Base-by-base conservation (phyloP, 92 coral and sea anemone species). In the Palythoa caribaeorum region DNA sequence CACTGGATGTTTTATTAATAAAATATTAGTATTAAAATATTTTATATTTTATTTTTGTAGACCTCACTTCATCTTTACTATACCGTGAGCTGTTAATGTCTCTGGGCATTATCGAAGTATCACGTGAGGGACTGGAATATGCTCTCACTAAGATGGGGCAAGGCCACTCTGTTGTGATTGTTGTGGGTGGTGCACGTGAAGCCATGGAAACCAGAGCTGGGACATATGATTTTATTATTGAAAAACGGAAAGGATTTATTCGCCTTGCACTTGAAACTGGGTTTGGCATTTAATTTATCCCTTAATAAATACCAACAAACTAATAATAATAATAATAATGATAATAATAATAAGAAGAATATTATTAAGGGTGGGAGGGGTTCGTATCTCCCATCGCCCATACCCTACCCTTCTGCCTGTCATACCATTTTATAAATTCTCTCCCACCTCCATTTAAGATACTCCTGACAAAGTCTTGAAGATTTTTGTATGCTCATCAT, bases 61-160 rank as follows among this genome's bases (percentile, higher is more conserved):
- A 73, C 60, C 76, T 88, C 63, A 55, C 72, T 80, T 73, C 74
- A 36, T 81, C 91, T 11, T 85, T 87, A 38, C 68, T 89, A 48
- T 74, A 81, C 74, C 91, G 91, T 73, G 91, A 89, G 73, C 85
- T 79, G 68, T 79, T 89, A 51, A 89, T 89, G 91, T 60, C 85
- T 12, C 73, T 81, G 15, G 88, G 91, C 14, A 89, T 88, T 79
- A 73, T 80, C 48, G 91, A 80, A n/a, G 83, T 81, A 59, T 70
- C 87, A 13, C 91, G 91, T 37, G 87, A 88, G 40, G 84, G 91
- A 16, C 71, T 85, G 63, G 87, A 88, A 28, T 88, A 80, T 39
- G 84, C 79, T 28, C 87, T 88, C 62, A 88, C 91, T 10, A 80
- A 88, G 55, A 88, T 80, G 84, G 80, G 81, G 17, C 55, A 72